A percentile compares a stretch with the other conserved stretches of the same genome.
phyloP scores from a whole-genome alignment of 2,113 vertebrate genomes.

The Leucoraja erinaceus region DNA sequence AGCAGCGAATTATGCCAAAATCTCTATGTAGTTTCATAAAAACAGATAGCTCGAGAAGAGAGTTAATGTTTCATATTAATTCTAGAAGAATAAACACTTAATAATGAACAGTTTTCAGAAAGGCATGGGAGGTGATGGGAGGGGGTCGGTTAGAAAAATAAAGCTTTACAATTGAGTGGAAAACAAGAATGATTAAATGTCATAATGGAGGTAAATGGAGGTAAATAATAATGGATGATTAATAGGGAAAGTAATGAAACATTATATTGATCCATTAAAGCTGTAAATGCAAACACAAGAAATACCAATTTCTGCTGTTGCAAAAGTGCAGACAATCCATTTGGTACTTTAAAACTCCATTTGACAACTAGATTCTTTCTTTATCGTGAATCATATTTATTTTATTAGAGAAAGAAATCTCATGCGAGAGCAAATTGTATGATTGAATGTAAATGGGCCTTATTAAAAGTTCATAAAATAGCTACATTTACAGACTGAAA shows the following conservation, averaged over 20 bases:
- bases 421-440: neutral
- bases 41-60: no score
- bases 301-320: neutral
- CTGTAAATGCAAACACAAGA: neutral
- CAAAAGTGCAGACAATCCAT: no score
- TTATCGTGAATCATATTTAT: no score
- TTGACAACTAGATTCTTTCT: no score
- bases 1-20: neutral
- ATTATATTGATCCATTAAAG: neutral
- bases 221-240: neutral
- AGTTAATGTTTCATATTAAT: neutral
- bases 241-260: neutral
- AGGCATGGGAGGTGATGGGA: neutral
- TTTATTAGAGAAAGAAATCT: neutral
- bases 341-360: neutral
- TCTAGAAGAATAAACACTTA: no score
- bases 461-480: no score
- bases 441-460: neutral
- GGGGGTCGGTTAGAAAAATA: neutral
- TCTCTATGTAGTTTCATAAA: neutral
- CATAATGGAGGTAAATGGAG: neutral
- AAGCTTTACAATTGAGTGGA: neutral
- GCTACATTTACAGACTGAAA: neutral
- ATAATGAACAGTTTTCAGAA: neutral
- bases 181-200: neutral